Evolutionary conservation across 2,113 vertebrate species (phyloP), one percentile per base, ranked within the genome.

Genomic region (Sialia sialis): DNA sequence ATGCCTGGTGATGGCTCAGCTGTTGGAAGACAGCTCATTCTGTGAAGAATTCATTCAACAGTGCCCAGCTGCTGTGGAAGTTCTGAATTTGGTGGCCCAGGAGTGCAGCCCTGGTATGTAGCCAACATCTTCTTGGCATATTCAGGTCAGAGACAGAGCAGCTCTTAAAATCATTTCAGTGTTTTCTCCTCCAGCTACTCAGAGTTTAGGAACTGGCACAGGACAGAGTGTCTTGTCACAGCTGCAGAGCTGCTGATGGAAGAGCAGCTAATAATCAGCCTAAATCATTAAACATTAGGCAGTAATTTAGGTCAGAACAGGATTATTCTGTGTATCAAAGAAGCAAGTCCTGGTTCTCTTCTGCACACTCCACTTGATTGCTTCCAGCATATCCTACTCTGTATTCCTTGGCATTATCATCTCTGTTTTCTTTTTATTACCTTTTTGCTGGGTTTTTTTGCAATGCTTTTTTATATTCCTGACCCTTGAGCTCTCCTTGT

Each of bases 1-100:
- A 67, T 99, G 99, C 94, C 98, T 99, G 97, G 99, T 99, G 96
- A 99, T 99, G 99, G 99, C 99, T 81, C 99, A 99, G 97, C 98
- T 99, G 76, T 98, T 99, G 92, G 99, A 99, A 98, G 99, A 99
- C 97, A 99, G 99, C 96, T 99, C 98, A 14, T 99, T 99, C 96
- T 99, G 99, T 98, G 99, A 99, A 97, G 99, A 99, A 96, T 99
- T 99, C 96, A 99, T 99, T 96, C 99, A 99, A 94, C 99, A 99
- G 95, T 99, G 99, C 93, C 99, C 99, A 63, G 99, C 99, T 79
- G 99, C 99, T 73, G 99, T 99, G 43, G 99, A 99, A 95, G 99
- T 99, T 84, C 98, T 99, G 22, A 99, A 99, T 97, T 98, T 99
- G 17, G 99, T 99, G 38, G 99, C 99, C 4, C 99, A 99, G 97